Evolutionary conservation across 2,113 vertebrate genomes (phyloP).

Genomic region (Corvus hawaiiensis): DNA sequence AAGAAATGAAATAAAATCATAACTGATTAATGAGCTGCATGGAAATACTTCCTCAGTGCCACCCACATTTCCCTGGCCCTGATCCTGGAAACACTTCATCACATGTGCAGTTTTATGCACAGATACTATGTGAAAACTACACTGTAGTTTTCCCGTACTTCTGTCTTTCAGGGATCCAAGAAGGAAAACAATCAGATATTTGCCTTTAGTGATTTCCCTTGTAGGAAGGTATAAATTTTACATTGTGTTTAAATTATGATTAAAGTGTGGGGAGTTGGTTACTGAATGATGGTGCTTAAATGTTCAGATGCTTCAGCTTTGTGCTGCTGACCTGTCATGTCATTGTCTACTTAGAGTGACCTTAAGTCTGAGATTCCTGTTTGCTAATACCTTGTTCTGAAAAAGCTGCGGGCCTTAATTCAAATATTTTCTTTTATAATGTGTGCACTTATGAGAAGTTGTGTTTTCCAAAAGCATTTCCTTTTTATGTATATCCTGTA

Average conservation of each 20-base stretch:
- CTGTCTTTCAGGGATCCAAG: constrained; percentile 1
- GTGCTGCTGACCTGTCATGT: not conserved
- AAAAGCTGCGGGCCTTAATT: not conserved
- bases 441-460: not conserved
- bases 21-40: constrained; percentile 59
- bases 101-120: constrained; percentile 42
- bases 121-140: constrained; percentile 53
- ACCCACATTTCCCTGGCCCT: constrained; percentile 60
- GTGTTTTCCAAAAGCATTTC: not conserved
- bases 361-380: not conserved
- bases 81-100: constrained; percentile 65
- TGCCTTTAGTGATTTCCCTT: not conserved
- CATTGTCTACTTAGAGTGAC: not conserved
- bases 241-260: not conserved
- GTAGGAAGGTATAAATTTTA: not conserved
- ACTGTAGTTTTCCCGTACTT: constrained; percentile 43
- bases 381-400: not conserved
- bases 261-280: not conserved
- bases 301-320: not conserved
- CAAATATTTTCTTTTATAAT: not conserved
- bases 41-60: constrained; percentile 64
- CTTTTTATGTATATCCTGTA: not conserved
- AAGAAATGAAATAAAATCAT: constrained; percentile 52
- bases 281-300: not conserved
- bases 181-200: not conserved